Conservation (phyloP, 2,888 invertebrate genomes). For the Macrosiphum euphorbiae region DNA sequence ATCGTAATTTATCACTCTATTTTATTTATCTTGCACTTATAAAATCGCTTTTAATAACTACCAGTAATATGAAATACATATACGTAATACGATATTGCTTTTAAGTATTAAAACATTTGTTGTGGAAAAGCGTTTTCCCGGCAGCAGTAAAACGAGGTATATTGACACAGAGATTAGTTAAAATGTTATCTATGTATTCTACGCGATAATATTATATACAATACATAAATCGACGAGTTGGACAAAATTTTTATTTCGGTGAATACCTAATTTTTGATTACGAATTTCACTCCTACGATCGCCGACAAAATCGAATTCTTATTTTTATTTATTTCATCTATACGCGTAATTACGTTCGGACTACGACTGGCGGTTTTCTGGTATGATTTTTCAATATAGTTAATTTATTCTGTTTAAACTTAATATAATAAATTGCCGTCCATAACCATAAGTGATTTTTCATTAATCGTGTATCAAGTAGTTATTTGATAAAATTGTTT, state of each 20-base stretch:
- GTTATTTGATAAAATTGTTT: not conserved
- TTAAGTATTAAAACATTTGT: not conserved
- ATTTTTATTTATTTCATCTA: not conserved
- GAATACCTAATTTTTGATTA: not conserved
- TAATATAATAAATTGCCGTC: not conserved
- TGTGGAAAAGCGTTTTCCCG: not conserved
- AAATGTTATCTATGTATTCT: not conserved
- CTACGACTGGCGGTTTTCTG: not conserved
- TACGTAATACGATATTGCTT: not conserved
- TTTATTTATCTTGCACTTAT: not conserved
- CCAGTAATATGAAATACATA: constrained; percentile 4
- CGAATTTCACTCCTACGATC: not conserved
- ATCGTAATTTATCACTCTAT: not conserved
- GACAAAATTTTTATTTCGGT: not conserved
- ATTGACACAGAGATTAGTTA: not conserved
- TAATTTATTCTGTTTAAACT: not conserved
- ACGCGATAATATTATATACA: not conserved
- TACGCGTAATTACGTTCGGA: not conserved
- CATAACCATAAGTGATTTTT: not conserved
- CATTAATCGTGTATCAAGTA: not conserved
- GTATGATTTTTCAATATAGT: not conserved
- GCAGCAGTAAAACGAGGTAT: not conserved
- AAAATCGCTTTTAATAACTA: not conserved
- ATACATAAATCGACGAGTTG: not conserved
- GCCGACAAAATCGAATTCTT: not conserved